Percentiles rank a stretch among this genome's conserved stretches.
Conservation (phyloP, 1,140 invertebrate species). For the Bombus consobrinus region DNA sequence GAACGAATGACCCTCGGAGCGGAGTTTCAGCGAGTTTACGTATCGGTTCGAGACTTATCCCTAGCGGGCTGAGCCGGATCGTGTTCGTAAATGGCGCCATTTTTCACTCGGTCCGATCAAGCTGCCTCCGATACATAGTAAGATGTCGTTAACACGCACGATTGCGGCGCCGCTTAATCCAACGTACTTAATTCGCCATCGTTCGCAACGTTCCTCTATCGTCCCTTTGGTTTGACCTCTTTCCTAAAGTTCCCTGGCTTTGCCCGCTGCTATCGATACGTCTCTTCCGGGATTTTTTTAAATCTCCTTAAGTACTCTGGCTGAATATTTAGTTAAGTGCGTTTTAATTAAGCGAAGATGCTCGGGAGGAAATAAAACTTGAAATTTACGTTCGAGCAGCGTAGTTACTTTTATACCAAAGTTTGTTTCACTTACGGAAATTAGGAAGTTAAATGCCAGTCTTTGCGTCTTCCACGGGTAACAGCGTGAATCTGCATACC, state of each 20-base stretch:
- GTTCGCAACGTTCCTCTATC: neutral
- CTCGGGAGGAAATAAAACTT: neutral
- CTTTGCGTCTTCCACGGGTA: no score
- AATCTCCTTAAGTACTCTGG: neutral
- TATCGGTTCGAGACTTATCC: conserved; percentile 53
- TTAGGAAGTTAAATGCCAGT: neutral
- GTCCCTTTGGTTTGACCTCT: neutral
- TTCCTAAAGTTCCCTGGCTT: fast-evolving
- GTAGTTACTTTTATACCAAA: no score
- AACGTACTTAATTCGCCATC: conserved; percentile 13
- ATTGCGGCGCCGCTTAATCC: conserved; percentile 25
- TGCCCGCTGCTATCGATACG: neutral
- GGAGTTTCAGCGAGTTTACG: conserved; percentile 61
- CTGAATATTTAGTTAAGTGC: neutral
- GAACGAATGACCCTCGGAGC: conserved; percentile 65
- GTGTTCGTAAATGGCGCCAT: conserved; percentile 35
- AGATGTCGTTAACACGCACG: conserved; percentile 45
- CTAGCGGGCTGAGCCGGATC: neutral
- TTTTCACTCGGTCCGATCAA: conserved; percentile 39
- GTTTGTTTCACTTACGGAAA: neutral
- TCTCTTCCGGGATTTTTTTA: neutral
- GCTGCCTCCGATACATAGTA: conserved; percentile 42
- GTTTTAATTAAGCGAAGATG: neutral
- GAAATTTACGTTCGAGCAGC: neutral
- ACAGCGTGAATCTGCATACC: no score